Evolutionary conservation across 2,797 vertebrate species (phyloP), one percentile per base, ranked within the genome.

Genomic region (Takifugu ocellatus): DNA sequence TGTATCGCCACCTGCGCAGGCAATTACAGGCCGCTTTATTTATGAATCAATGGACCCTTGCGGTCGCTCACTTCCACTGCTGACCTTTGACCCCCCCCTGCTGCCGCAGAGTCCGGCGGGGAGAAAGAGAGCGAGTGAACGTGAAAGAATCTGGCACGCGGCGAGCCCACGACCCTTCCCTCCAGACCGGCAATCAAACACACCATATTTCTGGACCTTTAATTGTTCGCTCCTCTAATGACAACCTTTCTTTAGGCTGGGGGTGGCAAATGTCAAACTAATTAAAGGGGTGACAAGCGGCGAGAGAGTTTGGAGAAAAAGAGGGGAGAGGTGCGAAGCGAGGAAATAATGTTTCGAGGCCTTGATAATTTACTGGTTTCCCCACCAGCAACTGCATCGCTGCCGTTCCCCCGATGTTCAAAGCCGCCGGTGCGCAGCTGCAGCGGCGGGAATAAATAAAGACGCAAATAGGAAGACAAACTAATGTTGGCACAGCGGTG

Each of bases 261-360:
- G 64, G 49, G 61, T 33, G 66, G 61, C 43, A 73, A 82, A 81
- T 80, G 74, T 70, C 81, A 82, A 76, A 68, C 70, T 72, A 81
- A 82, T 87, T 80, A 85, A 77, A 54, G 36, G 36, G 12, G 36
- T 14, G 15, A 21, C 2, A 50, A 47, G 67, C 27, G 45, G 51
- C 36, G 49, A 63, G 3, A 26, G 39, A 36, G 54, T 50, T 49
- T 33, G 31, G 8, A 0, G 31, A 33, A 33, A 33, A 33, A 33
- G 31, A 33, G 31, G 8, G 31, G 31, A 33, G 31, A 31, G 6
- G 27, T 7, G 16, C n/a, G 49, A 25, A 36, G 26, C 21, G 31
- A 31, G 10, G 48, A 14, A 24, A 43, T 27, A 46, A 70, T 4
- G 25, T 60, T 56, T 45, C 1, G 17, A 56, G 26, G 2, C 21